A percentile compares a stretch with the other conserved stretches of the same genome.
phyloP scores from a whole-genome alignment of 2,113 vertebrate genomes.

The Raphicerus campestris region DNA sequence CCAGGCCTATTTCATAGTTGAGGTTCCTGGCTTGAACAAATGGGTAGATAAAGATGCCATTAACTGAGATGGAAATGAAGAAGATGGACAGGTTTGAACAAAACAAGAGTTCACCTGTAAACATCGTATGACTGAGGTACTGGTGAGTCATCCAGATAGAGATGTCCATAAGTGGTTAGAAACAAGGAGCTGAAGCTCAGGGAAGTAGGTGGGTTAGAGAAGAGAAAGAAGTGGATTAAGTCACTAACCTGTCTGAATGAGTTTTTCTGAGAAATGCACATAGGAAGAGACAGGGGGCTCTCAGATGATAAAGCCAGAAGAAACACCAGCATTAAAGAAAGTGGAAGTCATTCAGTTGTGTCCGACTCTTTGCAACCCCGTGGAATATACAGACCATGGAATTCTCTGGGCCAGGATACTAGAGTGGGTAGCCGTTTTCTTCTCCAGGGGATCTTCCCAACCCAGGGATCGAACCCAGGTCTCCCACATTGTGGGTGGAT shows the following conservation, averaged over 20 bases:
- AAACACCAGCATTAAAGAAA: not conserved
- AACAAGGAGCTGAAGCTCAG: not conserved
- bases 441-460: not conserved
- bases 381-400: not conserved
- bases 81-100: not conserved
- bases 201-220: not conserved
- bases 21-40: not conserved
- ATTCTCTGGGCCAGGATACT: not conserved
- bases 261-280: not conserved
- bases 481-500: not conserved
- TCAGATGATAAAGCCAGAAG: not conserved
- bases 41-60: not conserved
- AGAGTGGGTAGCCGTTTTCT: not conserved
- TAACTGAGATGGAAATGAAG: not conserved
- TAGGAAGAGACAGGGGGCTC: not conserved
- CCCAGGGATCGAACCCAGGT: not conserved
- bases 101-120: not conserved
- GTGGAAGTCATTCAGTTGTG: not conserved
- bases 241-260: not conserved
- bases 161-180: not conserved
- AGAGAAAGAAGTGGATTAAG: not conserved
- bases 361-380: accelerated
- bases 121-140: not conserved
- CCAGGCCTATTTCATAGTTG: not conserved
- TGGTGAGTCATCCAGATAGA: not conserved